Evolutionary conservation across 2,113 vertebrate genomes (phyloP).

Genomic region (Scomber scombrus): DNA sequence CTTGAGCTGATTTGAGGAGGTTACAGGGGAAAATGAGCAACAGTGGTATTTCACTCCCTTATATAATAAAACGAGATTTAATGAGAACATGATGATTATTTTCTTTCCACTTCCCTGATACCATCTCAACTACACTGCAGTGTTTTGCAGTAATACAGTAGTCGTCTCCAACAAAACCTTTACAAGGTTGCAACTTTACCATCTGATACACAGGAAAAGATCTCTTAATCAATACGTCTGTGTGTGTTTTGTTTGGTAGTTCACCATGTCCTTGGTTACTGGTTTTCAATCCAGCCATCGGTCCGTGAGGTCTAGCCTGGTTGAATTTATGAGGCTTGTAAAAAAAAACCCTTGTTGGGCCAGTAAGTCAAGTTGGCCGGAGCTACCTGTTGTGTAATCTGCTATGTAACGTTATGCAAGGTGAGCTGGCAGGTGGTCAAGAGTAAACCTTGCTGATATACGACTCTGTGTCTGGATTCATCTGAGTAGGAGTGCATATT

Average conservation of each 20-base stretch:
- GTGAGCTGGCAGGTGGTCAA: conserved; percentile 50
- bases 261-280: conserved; percentile 6
- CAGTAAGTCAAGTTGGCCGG: conserved; percentile 26
- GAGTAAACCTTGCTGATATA: conserved; percentile 20
- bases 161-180: neutral
- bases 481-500: neutral
- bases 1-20: conserved; percentile 28
- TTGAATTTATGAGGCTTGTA: conserved; percentile 39
- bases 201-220: too few species aligned
- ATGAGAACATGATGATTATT: neutral
- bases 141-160: neutral
- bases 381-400: conserved; percentile 57
- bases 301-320: neutral
- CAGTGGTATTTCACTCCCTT: neutral
- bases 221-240: too few species aligned
- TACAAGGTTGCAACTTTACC: neutral
- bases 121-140: neutral
- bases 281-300: conserved; percentile 1
- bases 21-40: neutral
- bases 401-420: conserved; percentile 52
- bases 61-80: neutral
- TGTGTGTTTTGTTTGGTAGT: neutral
- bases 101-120: neutral
- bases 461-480: neutral
- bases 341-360: conserved; percentile 11